Evolutionary conservation across 2,113 vertebrate genomes (phyloP).

Genomic region (Rhizomys pruinosus): DNA sequence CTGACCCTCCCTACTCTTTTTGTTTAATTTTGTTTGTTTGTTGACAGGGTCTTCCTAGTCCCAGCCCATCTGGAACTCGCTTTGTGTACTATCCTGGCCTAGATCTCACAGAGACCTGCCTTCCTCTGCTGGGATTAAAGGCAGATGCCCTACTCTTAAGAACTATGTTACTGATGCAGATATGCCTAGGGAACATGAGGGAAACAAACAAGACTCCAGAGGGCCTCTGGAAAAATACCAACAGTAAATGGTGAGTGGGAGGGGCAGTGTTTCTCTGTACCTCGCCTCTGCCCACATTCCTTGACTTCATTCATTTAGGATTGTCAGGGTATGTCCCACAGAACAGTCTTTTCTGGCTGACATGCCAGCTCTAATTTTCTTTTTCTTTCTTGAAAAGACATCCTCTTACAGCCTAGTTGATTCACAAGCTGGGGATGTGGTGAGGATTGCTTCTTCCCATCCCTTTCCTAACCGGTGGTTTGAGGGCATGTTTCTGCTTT

Average conservation of each 20-base stretch:
- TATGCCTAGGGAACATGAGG: background rate
- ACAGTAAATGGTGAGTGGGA: background rate
- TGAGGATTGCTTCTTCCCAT: background rate
- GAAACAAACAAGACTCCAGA: background rate
- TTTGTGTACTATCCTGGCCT: too few species aligned
- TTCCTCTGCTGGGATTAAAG: too few species aligned
- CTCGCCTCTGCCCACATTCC: background rate
- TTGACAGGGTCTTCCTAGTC: too few species aligned
- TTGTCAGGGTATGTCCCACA: background rate
- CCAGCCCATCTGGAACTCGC: too few species aligned
- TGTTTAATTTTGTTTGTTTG: too few species aligned
- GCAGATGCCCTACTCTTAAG: too few species aligned
- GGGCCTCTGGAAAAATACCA: background rate
- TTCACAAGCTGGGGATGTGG: background rate
- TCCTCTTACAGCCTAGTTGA: background rate
- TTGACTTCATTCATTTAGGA: background rate
- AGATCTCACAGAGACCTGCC: too few species aligned
- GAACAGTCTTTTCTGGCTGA: background rate
- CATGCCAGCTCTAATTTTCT: background rate
- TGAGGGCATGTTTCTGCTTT: background rate
- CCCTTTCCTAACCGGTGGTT: background rate
- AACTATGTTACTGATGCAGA: too few species aligned
- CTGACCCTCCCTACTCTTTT: too few species aligned
- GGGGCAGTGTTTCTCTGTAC: background rate
- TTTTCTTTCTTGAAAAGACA: background rate